Evolutionary conservation across 2,797 vertebrate genomes (phyloP).

Genomic region (Distichodus sexfasciatus): DNA sequence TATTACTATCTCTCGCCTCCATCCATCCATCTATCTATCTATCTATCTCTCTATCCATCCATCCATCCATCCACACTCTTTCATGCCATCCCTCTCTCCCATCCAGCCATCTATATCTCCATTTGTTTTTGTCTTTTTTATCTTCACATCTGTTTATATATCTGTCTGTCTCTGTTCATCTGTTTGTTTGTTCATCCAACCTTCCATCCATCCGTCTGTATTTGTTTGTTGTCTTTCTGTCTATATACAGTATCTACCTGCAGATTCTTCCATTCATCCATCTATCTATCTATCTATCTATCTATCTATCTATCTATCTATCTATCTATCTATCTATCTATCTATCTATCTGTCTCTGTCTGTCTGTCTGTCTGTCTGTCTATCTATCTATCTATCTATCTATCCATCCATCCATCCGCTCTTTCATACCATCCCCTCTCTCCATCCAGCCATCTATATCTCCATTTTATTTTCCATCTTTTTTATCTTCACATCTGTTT

Average conservation of each 20-base stretch:
- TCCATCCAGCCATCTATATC: too few relatives aligned
- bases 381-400: too few relatives aligned
- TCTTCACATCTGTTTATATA: background rate
- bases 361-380: background rate
- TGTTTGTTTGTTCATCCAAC: background rate
- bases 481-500: too few relatives aligned
- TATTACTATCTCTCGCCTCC: too few relatives aligned
- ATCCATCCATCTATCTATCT: background rate
- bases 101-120: background rate
- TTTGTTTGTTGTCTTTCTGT: too few relatives aligned
- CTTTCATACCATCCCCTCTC: too few relatives aligned
- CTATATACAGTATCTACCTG: too few relatives aligned
- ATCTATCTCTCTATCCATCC: background rate
- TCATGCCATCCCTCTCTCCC: background rate
- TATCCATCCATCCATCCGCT: too few relatives aligned
- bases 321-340: background rate
- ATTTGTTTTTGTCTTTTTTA: background rate
- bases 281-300: background rate
- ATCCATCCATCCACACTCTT: rapidly evolving
- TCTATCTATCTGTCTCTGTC: background rate
- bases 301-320: background rate
- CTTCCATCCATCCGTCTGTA: too few relatives aligned
- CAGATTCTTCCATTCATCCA: too few relatives aligned
- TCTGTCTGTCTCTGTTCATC: background rate
- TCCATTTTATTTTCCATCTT: too few relatives aligned